Evolutionary conservation across 1,140 invertebrate species (phyloP), one percentile per base, ranked within the genome.

Genomic region (Argopecten irradians): DNA sequence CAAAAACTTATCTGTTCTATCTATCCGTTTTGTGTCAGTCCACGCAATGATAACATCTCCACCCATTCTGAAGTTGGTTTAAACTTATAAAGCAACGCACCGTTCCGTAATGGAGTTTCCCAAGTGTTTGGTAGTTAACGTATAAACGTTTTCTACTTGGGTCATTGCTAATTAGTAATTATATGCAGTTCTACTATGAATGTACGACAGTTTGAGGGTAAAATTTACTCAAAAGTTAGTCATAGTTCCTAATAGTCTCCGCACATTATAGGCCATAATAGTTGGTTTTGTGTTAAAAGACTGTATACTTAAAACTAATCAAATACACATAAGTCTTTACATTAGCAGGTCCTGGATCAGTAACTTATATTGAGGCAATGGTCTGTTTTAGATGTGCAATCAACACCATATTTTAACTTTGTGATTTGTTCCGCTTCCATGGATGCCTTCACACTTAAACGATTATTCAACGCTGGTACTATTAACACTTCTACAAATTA

Each of bases 31-130:
- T 71, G 55, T 71, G 55, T 71, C 55, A 71, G 55, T 71, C 55
- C 55, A 71, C 55, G 55, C 55, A 71, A 28, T 71, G 55, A 71
- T 71, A 71, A 71, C n/a, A 71, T 71, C 55, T 71, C 55, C 55
- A 71, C 55, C 55, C 55, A 71, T 71, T 71, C 55, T 71, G 55
- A 71, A 71, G 55, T 71, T 71, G 55, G n/a, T 71, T 71, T 71
- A 71, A n/a, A 71, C 55, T 0, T 71, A n/a, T 71, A 71, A 71
- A 71, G 55, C 55, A 71, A 71, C 5, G 55, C 55, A 71, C 55
- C 55, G 55, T 71, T 71, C 55, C 55, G 55, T 71, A 71, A 71
- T 71, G 55, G 55, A 71, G n/a, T 71, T 71, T 71, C 55, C 55
- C 55, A 71, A 71, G 55, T 71, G 55, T 71, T 71, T 71, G 55